Base-by-base conservation (phyloP, 2,113 vertebrate genomes). In the Onychostoma macrolepis region DNA sequence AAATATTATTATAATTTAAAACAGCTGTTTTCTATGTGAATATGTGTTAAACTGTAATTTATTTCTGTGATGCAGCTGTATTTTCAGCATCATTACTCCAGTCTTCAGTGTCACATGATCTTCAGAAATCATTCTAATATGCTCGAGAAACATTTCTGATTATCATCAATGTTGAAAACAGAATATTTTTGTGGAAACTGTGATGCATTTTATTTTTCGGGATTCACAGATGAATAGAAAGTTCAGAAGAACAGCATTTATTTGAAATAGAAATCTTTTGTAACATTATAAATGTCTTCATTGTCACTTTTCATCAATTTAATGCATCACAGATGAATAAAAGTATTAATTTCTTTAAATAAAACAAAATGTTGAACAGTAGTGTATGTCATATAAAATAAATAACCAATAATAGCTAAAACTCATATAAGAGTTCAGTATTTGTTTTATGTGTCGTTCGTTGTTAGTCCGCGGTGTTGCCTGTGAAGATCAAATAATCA, bases 101-200 rank as follows among this genome's bases (percentile, higher is more conserved):
- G 67, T 71, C 67, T 71, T 71, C 67, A 71, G 67, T 36, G 30
- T 71, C 17, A 36, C 67, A 36, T 69, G 67, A 36, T 21, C 67
- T 21, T 24, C 67, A 71, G 8, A 38, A 36, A 71, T 71, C 17
- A 71, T 0, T 4, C 0, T 36, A 9, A 69, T 36, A 69, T 69
- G 4, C 3, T 71, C 17, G 15, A 28, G 0, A 65, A 28, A 65
- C 61, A 63, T 26, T 63, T 28, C 4, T 28, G 61, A 63, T 63
- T 63, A 63, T 63, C 28, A 63, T 11, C n/a, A 63, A 0, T 11
- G n/a, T 28, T 63, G 61, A 63, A 63, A 63, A 63, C 58, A 17
- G 4, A 28, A 28, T 36, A 4, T 71, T 10, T 71, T 21, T 71
- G 53, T 21, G 53, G 53, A 56, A 56, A 65, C 26, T 5, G 26